A percentile compares a stretch with the other conserved stretches of the same genome.
Evolutionary conservation across 2,113 vertebrate species (phyloP).

Genomic region (Lophius piscatorius): DNA sequence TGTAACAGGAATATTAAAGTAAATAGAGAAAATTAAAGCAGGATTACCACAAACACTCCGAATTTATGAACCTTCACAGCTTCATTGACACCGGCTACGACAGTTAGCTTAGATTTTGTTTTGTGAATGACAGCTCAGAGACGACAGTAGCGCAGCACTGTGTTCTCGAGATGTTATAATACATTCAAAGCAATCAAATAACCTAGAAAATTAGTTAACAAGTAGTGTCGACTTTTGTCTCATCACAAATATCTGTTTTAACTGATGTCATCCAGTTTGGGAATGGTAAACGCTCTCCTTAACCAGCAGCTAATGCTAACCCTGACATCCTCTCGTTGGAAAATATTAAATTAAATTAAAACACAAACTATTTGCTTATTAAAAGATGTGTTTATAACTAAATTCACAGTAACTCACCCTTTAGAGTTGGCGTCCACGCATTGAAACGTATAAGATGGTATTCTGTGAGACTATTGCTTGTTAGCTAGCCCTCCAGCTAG

Average conservation of each 20-base stretch:
- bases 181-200: neutral
- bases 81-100: conserved; percentile 25
- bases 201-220: neutral
- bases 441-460: conserved; percentile 8
- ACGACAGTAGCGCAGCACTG: conserved; percentile 12
- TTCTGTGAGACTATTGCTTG: conserved; percentile 35
- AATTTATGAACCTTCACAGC: neutral
- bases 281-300: conserved; percentile 6
- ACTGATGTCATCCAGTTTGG: neutral
- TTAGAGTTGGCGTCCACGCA: conserved; percentile 5
- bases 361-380: neutral
- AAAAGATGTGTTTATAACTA: rapidly evolving
- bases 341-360: neutral
- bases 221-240: neutral
- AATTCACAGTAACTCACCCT: conserved; percentile 8
- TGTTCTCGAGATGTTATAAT: neutral
- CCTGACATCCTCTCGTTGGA: conserved; percentile 4
- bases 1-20: conserved; percentile 38
- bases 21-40: conserved; percentile 24
- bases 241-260: neutral
- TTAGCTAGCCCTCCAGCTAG: conserved; percentile 42
- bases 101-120: conserved; percentile 26
- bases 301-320: conserved; percentile 50
- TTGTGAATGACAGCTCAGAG: conserved; percentile 37
- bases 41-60: conserved; percentile 18